Percentiles rank a stretch among this genome's conserved stretches.
phyloP scores from a whole-genome alignment of 2,888 invertebrate species.

The Allacma fusca region DNA sequence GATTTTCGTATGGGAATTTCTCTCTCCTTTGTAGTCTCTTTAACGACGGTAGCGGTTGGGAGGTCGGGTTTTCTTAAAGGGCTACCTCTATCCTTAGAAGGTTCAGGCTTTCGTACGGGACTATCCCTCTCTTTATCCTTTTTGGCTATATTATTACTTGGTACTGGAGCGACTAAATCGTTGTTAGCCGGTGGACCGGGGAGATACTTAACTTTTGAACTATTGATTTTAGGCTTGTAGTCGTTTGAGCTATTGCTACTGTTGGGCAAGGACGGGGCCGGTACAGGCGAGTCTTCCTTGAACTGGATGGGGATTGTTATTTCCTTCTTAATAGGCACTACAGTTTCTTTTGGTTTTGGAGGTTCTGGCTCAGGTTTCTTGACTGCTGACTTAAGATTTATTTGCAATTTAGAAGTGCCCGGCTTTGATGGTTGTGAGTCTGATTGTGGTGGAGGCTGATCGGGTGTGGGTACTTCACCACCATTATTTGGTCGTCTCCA shows the following conservation, averaged over 20 bases:
- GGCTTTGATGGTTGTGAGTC: slow-evolving; percentile 40
- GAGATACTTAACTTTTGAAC: slow-evolving; percentile 16
- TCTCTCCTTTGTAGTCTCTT: too few relatives aligned
- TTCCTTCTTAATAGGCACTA: slow-evolving; percentile 40
- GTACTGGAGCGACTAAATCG: background rate
- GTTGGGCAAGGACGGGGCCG: too few relatives aligned
- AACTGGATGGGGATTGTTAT: slow-evolving; percentile 37
- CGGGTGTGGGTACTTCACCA: slow-evolving; percentile 34
- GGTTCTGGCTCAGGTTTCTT: slow-evolving; percentile 49
- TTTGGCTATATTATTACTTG: background rate
- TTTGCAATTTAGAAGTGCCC: slow-evolving; percentile 53
- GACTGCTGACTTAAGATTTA: slow-evolving; percentile 53
- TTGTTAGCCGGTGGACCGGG: background rate
- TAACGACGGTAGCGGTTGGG: too few relatives aligned
- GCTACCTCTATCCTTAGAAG: background rate
- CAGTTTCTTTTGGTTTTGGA: slow-evolving; percentile 1
- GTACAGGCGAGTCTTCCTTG: slow-evolving; percentile 25
- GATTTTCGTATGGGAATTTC: background rate
- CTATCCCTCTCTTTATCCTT: slow-evolving; percentile 14
- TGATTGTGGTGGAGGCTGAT: background rate
- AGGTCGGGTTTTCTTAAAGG: background rate
- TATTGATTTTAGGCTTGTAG: slow-evolving; percentile 18
- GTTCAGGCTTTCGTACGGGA: background rate
- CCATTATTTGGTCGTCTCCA: slow-evolving; percentile 52
- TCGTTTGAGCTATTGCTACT: background rate